phyloP scores from a whole-genome alignment of 2,888 invertebrate genomes.

The Lycocerus yunnanus region DNA sequence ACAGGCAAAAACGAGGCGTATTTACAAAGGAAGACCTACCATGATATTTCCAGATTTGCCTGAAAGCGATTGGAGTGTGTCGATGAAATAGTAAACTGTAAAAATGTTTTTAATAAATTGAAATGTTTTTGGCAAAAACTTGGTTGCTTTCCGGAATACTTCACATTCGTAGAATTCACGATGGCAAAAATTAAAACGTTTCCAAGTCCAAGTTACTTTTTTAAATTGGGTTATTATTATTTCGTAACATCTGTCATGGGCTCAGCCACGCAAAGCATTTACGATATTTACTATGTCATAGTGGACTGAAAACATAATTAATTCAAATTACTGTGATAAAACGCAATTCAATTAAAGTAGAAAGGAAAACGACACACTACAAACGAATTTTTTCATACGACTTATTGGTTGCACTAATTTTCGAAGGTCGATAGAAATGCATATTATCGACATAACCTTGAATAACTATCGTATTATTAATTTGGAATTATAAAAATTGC shows the following conservation, averaged over 20 bases:
- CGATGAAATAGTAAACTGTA: background rate
- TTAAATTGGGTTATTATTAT: background rate
- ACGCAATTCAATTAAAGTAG: background rate
- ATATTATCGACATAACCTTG: background rate
- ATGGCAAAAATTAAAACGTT: background rate
- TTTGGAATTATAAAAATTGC: background rate
- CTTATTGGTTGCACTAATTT: background rate
- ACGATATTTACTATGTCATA: background rate
- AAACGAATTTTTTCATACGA: background rate
- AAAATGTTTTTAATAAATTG: background rate
- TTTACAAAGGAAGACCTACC: constrained; percentile 25
- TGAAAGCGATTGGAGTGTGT: background rate
- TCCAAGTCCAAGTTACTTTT: background rate
- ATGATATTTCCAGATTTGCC: constrained; percentile 13
- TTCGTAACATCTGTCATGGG: too few species aligned
- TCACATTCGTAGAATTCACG: background rate
- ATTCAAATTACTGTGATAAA: background rate
- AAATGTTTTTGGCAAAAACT: background rate
- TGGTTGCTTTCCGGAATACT: background rate
- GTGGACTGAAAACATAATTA: background rate
- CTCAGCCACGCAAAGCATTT: background rate
- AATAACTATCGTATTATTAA: background rate
- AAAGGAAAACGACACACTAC: background rate
- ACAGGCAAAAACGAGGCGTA: background rate
- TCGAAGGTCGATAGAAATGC: background rate